phyloP scores from a whole-genome alignment of 2,113 vertebrate species.

The Thunnus maccoyii region DNA sequence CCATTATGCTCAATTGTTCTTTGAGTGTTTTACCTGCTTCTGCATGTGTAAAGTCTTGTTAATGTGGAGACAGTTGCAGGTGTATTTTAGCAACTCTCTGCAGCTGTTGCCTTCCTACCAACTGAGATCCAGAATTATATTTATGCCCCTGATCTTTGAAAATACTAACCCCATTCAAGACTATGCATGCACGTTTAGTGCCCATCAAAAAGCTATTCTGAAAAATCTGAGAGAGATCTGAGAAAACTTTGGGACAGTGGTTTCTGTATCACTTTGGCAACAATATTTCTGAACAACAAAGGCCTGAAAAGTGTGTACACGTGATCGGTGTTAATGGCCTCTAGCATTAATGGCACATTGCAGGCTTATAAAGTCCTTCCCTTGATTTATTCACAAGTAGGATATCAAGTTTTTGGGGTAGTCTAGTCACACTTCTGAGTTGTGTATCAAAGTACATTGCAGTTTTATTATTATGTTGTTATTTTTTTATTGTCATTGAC shows the following conservation, averaged over 20 bases:
- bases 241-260: conserved; percentile 17
- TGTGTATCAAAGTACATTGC: conserved; percentile 38
- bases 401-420: conserved; percentile 43
- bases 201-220: conserved; percentile 19
- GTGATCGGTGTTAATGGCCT: conserved; percentile 19
- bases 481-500: conserved; percentile 53
- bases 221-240: conserved; percentile 7
- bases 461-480: conserved; percentile 55
- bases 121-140: conserved; percentile 29
- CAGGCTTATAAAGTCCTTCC: conserved; percentile 18
- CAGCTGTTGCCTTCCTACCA: background rate
- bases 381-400: conserved; percentile 26
- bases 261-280: background rate
- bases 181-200: conserved; percentile 52
- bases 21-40: conserved; percentile 46
- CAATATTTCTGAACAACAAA: conserved; percentile 15
- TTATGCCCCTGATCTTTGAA: conserved; percentile 27
- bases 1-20: conserved; percentile 23
- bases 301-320: conserved; percentile 28
- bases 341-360: conserved; percentile 47
- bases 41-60: conserved; percentile 50
- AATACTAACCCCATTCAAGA: conserved; percentile 27
- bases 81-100: conserved; percentile 13
- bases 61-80: conserved; percentile 11
- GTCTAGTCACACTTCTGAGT: conserved; percentile 45